Evolutionary conservation across 1,140 invertebrate species (phyloP).

Genomic region (Leptinotarsa defecta): DNA sequence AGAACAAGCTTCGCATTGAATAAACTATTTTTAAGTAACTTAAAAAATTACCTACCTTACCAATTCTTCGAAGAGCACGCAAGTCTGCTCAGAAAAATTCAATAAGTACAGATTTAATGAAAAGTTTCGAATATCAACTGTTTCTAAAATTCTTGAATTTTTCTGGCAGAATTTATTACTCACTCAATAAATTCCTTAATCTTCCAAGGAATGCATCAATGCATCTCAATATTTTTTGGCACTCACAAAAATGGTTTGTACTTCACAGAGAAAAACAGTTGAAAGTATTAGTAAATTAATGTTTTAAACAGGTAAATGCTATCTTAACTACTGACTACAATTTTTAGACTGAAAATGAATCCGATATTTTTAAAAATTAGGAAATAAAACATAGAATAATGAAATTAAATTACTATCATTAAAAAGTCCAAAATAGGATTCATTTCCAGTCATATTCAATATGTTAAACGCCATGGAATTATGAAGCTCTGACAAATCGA

Average conservation of each 20-base stretch:
- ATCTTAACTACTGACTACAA: slow-evolving; percentile 13
- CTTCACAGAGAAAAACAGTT: slow-evolving; percentile 36
- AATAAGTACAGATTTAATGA: slow-evolving; percentile 34
- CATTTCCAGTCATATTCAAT: neutral
- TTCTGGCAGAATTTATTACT: slow-evolving; percentile 6
- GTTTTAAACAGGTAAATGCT: slow-evolving; percentile 25
- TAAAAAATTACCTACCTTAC: slow-evolving; percentile 35
- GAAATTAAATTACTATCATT: neutral
- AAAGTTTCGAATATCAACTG: neutral
- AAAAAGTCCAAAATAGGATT: neutral
- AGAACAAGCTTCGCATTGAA: slow-evolving; percentile 1
- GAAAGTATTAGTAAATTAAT: slow-evolving; percentile 36
- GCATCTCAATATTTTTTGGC: slow-evolving; percentile 29
- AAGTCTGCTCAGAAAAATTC: slow-evolving; percentile 32
- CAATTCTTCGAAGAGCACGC: slow-evolving; percentile 5
- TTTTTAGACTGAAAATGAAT: slow-evolving; percentile 15
- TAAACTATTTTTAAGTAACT: neutral
- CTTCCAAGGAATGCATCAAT: neutral
- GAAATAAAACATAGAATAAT: neutral
- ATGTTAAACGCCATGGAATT: neutral
- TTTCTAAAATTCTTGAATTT: slow-evolving; percentile 14
- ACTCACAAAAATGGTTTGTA: slow-evolving; percentile 37
- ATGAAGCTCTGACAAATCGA: too few species aligned
- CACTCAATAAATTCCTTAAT: neutral
- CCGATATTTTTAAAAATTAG: neutral